Evolutionary conservation across 2,797 vertebrate species (phyloP).

Genomic region (Rhabdomys pumilio): DNA sequence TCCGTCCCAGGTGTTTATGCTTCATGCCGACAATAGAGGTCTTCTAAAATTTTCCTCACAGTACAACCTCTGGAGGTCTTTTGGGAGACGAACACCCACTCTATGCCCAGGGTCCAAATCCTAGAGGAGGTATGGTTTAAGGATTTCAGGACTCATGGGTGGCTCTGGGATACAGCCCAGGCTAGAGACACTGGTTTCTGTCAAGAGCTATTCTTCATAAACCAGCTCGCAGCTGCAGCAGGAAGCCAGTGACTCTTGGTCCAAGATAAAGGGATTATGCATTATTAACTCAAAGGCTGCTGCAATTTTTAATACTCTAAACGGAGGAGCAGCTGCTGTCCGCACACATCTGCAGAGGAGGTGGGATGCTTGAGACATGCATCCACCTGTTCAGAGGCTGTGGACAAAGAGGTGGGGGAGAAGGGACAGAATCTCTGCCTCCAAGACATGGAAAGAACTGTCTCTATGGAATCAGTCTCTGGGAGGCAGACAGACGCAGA

Average conservation of each 20-base stretch:
- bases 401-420: not conserved
- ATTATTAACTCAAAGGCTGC: not conserved
- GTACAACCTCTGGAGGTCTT: not conserved
- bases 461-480: not conserved
- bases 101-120: not conserved
- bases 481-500: not conserved
- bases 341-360: not conserved
- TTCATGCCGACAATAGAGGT: not conserved
- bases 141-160: not conserved
- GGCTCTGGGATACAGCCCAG: not conserved
- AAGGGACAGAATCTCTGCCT: not conserved
- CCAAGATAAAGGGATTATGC: not conserved
- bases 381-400: not conserved
- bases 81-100: not conserved
- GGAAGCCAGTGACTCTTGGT: not conserved
- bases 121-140: not conserved
- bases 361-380: too few species aligned
- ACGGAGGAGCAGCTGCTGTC: not conserved
- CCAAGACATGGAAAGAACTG: not conserved
- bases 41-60: not conserved
- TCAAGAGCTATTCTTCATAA: not conserved
- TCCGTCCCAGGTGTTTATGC: too few species aligned
- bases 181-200: not conserved
- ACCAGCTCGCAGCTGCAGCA: not conserved
- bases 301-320: not conserved